Evolutionary conservation across 2,797 vertebrate genomes (phyloP).

Genomic region (Petrocephalus sullivani): DNA sequence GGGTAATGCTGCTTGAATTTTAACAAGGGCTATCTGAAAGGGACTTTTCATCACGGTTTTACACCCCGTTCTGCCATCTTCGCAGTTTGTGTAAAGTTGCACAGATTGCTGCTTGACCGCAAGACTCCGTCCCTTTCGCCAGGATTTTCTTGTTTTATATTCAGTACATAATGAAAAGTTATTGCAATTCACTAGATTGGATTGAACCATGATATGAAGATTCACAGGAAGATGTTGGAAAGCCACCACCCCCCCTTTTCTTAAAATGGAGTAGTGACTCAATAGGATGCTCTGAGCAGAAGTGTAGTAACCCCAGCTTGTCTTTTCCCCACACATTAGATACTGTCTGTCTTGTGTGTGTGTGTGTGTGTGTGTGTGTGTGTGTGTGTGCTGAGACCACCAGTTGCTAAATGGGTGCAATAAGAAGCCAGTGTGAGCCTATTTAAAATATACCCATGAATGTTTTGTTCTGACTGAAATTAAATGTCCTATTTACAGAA

Average conservation of each 20-base stretch:
- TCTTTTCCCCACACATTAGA: not conserved
- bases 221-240: not conserved
- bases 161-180: not conserved
- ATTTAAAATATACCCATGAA: not conserved
- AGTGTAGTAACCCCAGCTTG: not conserved
- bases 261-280: not conserved
- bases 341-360: not conserved
- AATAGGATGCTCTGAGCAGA: not conserved
- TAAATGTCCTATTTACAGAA: not conserved
- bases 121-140: not conserved
- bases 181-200: not conserved
- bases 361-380: not conserved
- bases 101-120: not conserved
- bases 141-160: not conserved
- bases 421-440: not conserved
- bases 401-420: not conserved
- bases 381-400: not conserved
- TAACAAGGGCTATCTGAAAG: slow-evolving; percentile 6
- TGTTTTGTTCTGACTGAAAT: not conserved
- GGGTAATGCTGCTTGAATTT: not conserved
- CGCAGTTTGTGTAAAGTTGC: not conserved
- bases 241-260: not conserved
- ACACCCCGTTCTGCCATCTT: not conserved
- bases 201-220: not conserved
- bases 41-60: slow-evolving; percentile 3